These are phyloP conservation scores for Cinclus cinclus DNA, from an alignment of 2,113 vertebrate species.

Conservation along the genomic window DNA sequence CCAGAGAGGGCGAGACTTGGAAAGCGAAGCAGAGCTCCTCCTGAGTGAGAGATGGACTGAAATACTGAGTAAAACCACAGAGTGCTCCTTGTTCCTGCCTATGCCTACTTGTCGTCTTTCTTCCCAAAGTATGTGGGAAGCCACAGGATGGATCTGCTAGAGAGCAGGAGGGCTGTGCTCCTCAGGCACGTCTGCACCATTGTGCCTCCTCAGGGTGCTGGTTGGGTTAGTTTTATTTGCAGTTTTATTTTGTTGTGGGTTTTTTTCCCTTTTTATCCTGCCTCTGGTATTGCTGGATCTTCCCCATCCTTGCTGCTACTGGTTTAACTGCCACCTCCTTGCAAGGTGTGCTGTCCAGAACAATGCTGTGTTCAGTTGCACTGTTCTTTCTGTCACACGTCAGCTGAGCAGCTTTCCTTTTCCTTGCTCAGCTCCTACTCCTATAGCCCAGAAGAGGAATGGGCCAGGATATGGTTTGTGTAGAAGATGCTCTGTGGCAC, in stretches of 20 bases:
- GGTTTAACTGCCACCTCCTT: background rate
- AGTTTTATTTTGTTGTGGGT: background rate
- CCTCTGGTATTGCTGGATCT: background rate
- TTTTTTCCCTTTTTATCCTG: background rate
- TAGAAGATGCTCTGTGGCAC: background rate
- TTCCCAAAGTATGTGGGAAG: background rate
- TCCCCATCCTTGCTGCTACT: background rate
- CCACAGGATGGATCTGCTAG: background rate
- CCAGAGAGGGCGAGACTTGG: constrained; percentile 63
- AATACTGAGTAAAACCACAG: constrained; percentile 57
- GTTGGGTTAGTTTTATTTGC: background rate
- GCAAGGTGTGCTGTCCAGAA: background rate
- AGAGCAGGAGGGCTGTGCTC: background rate
- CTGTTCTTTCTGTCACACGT: background rate
- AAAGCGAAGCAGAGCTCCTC: constrained; percentile 41
- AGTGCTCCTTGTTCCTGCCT: constrained; percentile 58
- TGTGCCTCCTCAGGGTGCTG: background rate
- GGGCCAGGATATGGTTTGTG: background rate
- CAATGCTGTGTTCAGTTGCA: fast-evolving
- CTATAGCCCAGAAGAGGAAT: background rate
- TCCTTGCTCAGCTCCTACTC: background rate
- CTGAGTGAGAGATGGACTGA: constrained; percentile 50
- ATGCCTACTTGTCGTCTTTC: constrained; percentile 22
- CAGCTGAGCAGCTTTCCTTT: background rate
- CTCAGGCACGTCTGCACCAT: background rate